phyloP scores from a whole-genome alignment of 2,797 vertebrate genomes.

The Cetoscarus ocellatus region DNA sequence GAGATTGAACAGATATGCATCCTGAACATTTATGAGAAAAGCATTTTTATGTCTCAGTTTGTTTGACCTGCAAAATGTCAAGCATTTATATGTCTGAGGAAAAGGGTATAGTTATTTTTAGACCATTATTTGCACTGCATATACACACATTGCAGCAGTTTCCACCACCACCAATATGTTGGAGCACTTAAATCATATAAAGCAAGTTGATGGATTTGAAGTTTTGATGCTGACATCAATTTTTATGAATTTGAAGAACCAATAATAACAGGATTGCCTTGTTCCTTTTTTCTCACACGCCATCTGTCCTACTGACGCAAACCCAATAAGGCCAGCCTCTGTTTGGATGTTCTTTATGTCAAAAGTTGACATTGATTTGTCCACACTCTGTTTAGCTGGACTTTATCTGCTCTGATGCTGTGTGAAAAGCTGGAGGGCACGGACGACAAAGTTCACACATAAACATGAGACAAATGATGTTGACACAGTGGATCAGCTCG shows the following conservation, averaged over 20 bases:
- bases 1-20: no score
- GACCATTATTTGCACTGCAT: no score
- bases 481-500: slow-evolving; percentile 54
- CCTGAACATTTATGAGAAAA: no score
- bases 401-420: slow-evolving; percentile 18
- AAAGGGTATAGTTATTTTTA: no score
- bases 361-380: slow-evolving; percentile 35
- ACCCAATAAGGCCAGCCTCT: slow-evolving; percentile 4
- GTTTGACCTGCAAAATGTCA: no score
- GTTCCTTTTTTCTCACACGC: not conserved
- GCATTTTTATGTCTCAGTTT: no score
- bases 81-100: no score
- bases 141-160: no score
- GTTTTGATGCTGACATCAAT: not conserved
- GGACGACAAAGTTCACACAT: slow-evolving; percentile 36
- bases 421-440: slow-evolving; percentile 22
- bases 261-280: not conserved
- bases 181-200: not conserved
- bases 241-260: not conserved
- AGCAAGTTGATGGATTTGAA: not conserved
- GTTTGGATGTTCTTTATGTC: slow-evolving; percentile 16
- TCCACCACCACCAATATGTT: not conserved
- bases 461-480: slow-evolving; percentile 57
- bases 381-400: slow-evolving; percentile 15
- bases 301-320: not conserved